phyloP scores from a whole-genome alignment of 2,113 vertebrate genomes.

The Tympanuchus pallidicinctus region DNA sequence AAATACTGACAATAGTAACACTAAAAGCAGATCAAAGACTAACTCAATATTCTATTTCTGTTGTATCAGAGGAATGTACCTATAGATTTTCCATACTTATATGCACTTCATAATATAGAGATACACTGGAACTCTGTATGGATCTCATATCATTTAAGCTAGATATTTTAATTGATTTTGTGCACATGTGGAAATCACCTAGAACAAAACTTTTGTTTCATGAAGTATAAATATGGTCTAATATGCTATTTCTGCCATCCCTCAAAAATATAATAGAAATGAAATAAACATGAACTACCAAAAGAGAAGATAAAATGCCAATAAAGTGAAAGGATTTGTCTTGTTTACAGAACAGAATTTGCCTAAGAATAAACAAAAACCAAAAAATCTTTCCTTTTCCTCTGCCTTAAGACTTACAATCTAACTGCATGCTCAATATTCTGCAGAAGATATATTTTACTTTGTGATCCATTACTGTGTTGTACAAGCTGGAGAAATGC shows the following conservation, averaged over 20 bases:
- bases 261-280: background rate
- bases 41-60: background rate
- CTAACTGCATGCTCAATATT: background rate
- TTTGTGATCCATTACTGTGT: background rate
- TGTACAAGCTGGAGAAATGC: background rate
- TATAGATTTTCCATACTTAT: background rate
- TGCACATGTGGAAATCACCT: fast-evolving
- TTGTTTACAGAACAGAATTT: background rate
- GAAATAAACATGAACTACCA: fast-evolving
- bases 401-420: fast-evolving
- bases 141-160: background rate
- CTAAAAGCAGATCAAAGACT: background rate
- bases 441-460: background rate
- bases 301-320: background rate
- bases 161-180: background rate
- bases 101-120: background rate
- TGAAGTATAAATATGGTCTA: background rate
- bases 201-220: background rate
- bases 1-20: background rate
- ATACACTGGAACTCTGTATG: background rate
- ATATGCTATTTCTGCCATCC: fast-evolving
- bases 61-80: background rate
- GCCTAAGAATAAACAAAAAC: background rate
- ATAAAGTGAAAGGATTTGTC: background rate
- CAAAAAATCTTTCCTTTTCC: background rate